Base-by-base conservation (phyloP, 2,888 invertebrate genomes). In the Orchesellides sinensis region DNA sequence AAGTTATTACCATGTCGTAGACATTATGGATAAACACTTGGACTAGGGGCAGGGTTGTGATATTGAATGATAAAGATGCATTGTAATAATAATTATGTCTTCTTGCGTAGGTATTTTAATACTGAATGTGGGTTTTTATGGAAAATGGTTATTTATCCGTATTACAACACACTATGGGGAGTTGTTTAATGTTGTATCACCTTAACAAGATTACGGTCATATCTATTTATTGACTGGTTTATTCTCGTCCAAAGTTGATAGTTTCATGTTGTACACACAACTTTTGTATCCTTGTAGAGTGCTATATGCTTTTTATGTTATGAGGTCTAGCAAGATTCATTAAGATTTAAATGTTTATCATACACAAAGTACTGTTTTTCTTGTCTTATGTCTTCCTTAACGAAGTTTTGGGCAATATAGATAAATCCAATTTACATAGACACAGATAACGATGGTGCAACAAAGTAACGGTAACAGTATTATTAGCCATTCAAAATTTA, bases 401-500 rank as follows among this genome's bases (percentile, higher is more conserved):
- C 25, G 49, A 47, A 23, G n/a, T 66, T 49, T 27, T 66, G n/a
- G n/a, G n/a, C 66, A 14, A 10, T 17, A 52, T 52, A 17, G 40
- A 32, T 17, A 61, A 17, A n/a, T 47, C 19, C 2, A 49, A 49
- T 12, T 17, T 49, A 49, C 17, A 17, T 19, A 21, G 2, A 17
- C 19, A 49, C 17, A 23, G n/a, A 10, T 19, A 54, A 40, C 27
- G 29, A 68, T 68, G 77, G 68, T 59, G 77, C 77, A 77, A 77
- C 68, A 59, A 68, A 27, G 56, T 77, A 68, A 77, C 68, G 77
- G 68, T 40, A 54, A 14, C 19, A 21, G 19, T 56, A 47, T 68
- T 77, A 77, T 77, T 68, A 56, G 27, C 54, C 45, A 77, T 77
- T 77, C 68, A 68, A 27, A 29, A 59, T 68, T 68, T 68, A 45